Conservation (phyloP, 2,888 invertebrate genomes). For the Apantesis nais region DNA sequence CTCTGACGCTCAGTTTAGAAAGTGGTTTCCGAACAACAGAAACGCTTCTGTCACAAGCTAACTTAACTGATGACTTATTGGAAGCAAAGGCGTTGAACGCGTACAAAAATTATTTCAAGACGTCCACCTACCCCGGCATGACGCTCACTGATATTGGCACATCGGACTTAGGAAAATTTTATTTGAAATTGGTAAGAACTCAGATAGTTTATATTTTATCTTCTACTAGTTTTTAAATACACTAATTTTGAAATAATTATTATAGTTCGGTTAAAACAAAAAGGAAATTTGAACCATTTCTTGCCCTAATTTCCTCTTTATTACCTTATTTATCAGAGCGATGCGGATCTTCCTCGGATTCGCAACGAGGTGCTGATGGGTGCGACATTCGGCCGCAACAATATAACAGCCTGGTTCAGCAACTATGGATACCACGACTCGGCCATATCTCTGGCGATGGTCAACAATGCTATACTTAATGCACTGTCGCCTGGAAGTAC, state of each 20-base stretch:
- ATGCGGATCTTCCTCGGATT: slow-evolving; percentile 67
- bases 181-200: slow-evolving; percentile 75
- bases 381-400: slow-evolving; percentile 79
- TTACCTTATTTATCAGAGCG: slow-evolving; percentile 52
- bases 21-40: slow-evolving; percentile 72
- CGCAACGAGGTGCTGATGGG: slow-evolving; percentile 85
- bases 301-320: neutral
- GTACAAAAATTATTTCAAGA: slow-evolving; percentile 72
- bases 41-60: slow-evolving; percentile 65
- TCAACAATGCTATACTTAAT: slow-evolving; percentile 87
- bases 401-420: slow-evolving; percentile 90
- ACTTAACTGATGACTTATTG: slow-evolving; percentile 58
- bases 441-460: slow-evolving; percentile 88
- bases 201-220: neutral
- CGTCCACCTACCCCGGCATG: slow-evolving; percentile 60
- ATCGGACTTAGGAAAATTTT: slow-evolving; percentile 69
- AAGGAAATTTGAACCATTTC: neutral
- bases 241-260: no score
- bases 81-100: slow-evolving; percentile 63
- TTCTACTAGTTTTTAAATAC: neutral
- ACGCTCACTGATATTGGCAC: slow-evolving; percentile 66
- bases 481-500: slow-evolving; percentile 72
- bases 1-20: slow-evolving; percentile 83
- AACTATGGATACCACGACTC: slow-evolving; percentile 92
- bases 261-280: no score